These are phyloP conservation scores for Rhinopomastus cyanomelas DNA, from an alignment of 2,113 vertebrate genomes.

Conservation along the genomic window DNA sequence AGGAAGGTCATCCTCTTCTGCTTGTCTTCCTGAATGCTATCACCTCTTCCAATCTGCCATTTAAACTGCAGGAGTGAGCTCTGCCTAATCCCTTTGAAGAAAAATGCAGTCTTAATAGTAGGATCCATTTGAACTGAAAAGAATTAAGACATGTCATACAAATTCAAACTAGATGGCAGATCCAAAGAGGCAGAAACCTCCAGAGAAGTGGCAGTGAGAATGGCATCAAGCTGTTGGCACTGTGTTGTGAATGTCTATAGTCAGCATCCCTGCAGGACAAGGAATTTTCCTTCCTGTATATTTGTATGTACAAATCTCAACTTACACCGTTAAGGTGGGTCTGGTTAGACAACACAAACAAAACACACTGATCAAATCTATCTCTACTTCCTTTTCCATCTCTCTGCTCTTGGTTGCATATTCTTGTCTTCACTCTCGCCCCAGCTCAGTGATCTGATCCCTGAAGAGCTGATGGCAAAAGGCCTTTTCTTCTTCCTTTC, in stretches of 20 bases:
- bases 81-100: not conserved
- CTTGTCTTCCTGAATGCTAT: not conserved
- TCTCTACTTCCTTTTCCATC: not conserved
- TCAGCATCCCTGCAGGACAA: not conserved
- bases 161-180: not conserved
- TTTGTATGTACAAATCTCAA: not conserved
- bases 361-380: not conserved
- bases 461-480: not conserved
- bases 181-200: not conserved
- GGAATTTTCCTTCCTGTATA: not conserved
- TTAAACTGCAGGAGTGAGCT: not conserved
- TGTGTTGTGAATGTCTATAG: not conserved
- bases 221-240: no score
- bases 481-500: not conserved
- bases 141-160: not conserved
- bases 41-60: not conserved
- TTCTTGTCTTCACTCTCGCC: not conserved
- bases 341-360: not conserved
- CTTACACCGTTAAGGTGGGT: not conserved
- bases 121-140: not conserved
- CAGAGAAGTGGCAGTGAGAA: not conserved
- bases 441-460: not conserved
- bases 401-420: not conserved
- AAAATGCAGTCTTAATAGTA: not conserved
- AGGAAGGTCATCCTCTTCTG: slow-evolving; percentile 5